phyloP scores from a whole-genome alignment of 2,888 invertebrate species.

The Tethea ocularis region DNA sequence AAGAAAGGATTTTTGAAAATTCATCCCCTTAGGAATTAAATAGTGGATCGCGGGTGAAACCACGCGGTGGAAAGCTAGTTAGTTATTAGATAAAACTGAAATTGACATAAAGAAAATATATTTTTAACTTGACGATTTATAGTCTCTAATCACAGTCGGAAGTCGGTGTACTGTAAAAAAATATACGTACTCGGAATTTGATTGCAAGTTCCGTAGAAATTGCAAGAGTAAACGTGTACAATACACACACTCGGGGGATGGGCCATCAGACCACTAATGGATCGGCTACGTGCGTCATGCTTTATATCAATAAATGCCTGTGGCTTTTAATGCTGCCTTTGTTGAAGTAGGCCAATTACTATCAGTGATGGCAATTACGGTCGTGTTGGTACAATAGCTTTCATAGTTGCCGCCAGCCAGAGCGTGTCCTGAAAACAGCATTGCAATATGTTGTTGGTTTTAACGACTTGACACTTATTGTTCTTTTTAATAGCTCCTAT shows the following conservation, averaged over 20 bases:
- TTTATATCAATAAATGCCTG: conserved; percentile 65
- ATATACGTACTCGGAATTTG: not conserved
- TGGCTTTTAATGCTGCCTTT: conserved; percentile 69
- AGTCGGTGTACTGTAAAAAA: too few species aligned
- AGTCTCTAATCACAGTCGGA: too few species aligned
- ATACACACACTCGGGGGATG: conserved; percentile 30
- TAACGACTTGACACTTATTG: not conserved
- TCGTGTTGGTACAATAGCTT: conserved; percentile 43
- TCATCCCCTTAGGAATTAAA: too few species aligned
- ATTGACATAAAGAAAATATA: too few species aligned
- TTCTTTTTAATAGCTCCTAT: too few species aligned
- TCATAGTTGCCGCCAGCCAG: conserved; percentile 24
- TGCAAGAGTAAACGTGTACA: conserved; percentile 15
- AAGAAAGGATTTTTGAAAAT: too few species aligned
- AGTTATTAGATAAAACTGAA: too few species aligned
- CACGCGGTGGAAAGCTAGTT: too few species aligned
- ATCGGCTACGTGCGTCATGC: conserved; percentile 59
- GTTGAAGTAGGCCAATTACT: conserved; percentile 71
- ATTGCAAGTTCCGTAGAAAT: conserved; percentile 13
- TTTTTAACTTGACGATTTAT: too few species aligned
- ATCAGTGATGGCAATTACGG: conserved; percentile 55
- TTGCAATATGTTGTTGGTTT: conserved; percentile 3
- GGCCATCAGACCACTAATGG: conserved; percentile 62
- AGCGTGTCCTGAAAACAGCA: conserved; percentile 19
- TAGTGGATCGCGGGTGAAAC: too few species aligned